phyloP scores from a whole-genome alignment of 2,888 invertebrate species.

The Himalopsyche tibetana region DNA sequence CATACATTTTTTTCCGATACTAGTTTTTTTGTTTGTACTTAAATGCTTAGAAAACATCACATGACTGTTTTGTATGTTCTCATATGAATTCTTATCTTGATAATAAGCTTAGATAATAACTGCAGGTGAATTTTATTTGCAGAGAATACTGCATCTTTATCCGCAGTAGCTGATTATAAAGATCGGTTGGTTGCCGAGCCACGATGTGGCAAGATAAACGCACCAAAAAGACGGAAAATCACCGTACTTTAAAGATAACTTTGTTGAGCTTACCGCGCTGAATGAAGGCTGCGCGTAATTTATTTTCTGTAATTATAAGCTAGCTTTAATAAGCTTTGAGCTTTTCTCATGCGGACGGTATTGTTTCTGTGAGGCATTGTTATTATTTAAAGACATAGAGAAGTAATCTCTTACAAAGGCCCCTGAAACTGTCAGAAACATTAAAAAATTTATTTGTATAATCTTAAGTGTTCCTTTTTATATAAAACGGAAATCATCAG shows the following conservation, averaged over 20 bases:
- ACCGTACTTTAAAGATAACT: constrained; percentile 28
- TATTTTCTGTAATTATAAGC: constrained; percentile 47
- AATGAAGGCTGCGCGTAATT: constrained; percentile 34
- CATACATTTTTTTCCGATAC: no score
- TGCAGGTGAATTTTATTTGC: neutral
- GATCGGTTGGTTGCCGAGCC: constrained; percentile 43
- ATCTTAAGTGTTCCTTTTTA: no score
- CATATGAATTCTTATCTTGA: neutral
- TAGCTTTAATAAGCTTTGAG: constrained; percentile 17
- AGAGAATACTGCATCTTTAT: constrained; percentile 45
- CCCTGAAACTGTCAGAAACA: neutral
- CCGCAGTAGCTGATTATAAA: constrained; percentile 49
- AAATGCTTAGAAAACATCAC: neutral
- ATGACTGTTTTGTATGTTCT: neutral
- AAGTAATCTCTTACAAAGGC: neutral
- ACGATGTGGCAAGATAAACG: constrained; percentile 47
- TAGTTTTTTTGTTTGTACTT: neutral
- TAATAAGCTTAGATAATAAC: constrained; percentile 11
- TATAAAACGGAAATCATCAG: no score
- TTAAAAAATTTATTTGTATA: no score
- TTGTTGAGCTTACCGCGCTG: constrained; percentile 26
- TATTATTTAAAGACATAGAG: neutral
- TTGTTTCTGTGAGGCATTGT: neutral
- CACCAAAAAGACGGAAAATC: constrained; percentile 41
- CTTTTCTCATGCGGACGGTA: constrained; percentile 7